phyloP scores from a whole-genome alignment of 2,888 invertebrate genomes.

The Phorcus lineatus region DNA sequence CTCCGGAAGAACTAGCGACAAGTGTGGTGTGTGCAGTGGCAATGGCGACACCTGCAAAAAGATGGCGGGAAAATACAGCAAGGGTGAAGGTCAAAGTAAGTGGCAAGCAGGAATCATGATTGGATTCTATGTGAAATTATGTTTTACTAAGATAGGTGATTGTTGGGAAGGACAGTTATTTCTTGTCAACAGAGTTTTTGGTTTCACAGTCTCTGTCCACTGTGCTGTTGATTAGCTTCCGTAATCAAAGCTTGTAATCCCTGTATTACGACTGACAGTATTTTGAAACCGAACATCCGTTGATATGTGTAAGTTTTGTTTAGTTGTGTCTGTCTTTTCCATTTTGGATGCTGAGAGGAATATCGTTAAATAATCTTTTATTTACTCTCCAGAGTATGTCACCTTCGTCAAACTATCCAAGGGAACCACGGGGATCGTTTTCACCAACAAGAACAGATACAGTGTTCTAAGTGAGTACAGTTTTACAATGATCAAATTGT shows the following conservation, averaged over 20 bases:
- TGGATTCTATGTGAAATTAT: background rate
- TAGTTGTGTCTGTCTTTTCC: too few species aligned
- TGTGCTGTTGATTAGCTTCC: too few species aligned
- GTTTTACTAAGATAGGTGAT: background rate
- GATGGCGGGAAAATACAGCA: conserved; percentile 47
- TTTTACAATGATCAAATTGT: background rate
- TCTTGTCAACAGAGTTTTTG: too few species aligned
- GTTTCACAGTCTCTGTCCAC: too few species aligned
- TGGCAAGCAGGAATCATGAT: background rate
- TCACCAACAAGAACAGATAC: conserved; percentile 57
- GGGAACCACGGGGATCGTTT: conserved; percentile 51
- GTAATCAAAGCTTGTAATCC: too few species aligned
- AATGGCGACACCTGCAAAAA: conserved; percentile 52
- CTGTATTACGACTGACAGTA: too few species aligned
- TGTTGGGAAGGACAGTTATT: too few species aligned
- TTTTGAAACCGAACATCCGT: too few species aligned
- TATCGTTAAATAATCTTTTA: too few species aligned
- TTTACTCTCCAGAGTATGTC: conserved; percentile 23
- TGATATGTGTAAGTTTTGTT: too few species aligned
- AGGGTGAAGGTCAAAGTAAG: conserved; percentile 50
- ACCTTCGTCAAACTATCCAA: conserved; percentile 53
- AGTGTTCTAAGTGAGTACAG: conserved; percentile 54
- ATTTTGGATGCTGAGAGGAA: too few species aligned
- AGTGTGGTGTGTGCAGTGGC: conserved; percentile 62
- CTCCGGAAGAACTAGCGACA: conserved; percentile 51